Evolutionary conservation across 2,888 invertebrate species (phyloP).

Genomic region (Agrotis ipsilon): DNA sequence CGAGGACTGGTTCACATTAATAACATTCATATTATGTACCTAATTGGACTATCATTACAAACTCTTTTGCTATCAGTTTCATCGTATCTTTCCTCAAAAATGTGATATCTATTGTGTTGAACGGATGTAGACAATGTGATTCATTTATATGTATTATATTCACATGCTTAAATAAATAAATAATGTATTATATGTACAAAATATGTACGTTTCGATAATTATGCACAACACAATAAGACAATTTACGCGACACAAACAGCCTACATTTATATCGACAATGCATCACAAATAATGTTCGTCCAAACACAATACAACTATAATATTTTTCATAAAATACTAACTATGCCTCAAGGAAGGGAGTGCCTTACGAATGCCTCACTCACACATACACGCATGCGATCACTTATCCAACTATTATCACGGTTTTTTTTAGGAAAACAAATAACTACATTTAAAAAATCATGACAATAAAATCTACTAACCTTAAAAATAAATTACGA

Average conservation of each 20-base stretch:
- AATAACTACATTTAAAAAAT: conserved; percentile 84
- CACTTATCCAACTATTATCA: conserved; percentile 91
- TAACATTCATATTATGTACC: no score
- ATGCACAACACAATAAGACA: conserved; percentile 81
- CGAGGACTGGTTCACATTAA: no score
- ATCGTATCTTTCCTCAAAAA: no score
- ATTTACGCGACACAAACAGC: conserved; percentile 77
- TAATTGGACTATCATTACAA: no score
- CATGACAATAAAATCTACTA: conserved; percentile 87
- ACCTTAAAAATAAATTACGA: conserved; percentile 89
- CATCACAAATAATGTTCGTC: conserved; percentile 82
- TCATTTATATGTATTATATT: conserved; percentile 37
- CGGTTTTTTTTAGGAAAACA: conserved; percentile 87
- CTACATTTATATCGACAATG: conserved; percentile 82
- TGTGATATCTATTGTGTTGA: neutral
- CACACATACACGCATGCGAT: conserved; percentile 82
- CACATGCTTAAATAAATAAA: conserved; percentile 52
- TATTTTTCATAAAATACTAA: conserved; percentile 73
- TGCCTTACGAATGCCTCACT: conserved; percentile 86
- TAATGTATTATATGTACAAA: conserved; percentile 63
- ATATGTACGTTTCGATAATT: conserved; percentile 67
- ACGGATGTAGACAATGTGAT: conserved; percentile 70
- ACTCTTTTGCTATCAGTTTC: no score
- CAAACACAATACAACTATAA: conserved; percentile 79
- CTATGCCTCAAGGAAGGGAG: conserved; percentile 86